A percentile compares a stretch with the other conserved stretches of the same genome.
These are phyloP conservation scores for Glossophaga mutica DNA, from an alignment of 2,797 vertebrate genomes.

Conservation along the genomic window DNA sequence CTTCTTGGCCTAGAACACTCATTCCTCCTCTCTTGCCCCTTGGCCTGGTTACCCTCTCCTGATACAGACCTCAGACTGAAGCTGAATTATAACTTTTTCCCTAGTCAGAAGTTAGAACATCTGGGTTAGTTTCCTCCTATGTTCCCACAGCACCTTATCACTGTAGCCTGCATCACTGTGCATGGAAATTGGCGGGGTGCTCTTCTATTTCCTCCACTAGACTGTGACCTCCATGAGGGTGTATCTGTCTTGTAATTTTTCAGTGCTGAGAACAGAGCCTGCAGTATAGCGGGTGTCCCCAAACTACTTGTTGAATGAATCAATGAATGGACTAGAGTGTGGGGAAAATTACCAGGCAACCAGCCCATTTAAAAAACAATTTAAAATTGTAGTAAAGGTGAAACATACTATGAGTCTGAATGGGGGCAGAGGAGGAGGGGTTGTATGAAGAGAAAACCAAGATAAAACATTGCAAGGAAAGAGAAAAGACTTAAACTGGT, in stretches of 20 bases:
- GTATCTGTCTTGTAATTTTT: not conserved
- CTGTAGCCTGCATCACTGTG: not conserved
- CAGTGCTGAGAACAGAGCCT: not conserved
- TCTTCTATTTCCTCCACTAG: not conserved
- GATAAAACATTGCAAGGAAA: not conserved
- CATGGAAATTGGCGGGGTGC: not conserved
- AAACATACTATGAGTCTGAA: not conserved
- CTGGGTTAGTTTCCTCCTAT: not conserved
- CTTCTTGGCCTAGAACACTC: not conserved
- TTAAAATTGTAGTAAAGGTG: not conserved
- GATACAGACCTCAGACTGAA: not conserved
- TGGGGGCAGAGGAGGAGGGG: not conserved
- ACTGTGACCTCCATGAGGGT: not conserved
- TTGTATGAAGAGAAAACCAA: not conserved
- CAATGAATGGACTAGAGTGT: not conserved
- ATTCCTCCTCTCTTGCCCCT: not conserved
- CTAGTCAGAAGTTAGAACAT: not conserved
- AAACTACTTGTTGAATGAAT: not conserved
- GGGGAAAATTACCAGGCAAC: not conserved
- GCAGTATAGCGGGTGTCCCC: not conserved
- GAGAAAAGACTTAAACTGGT: not conserved
- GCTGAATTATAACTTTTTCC: not conserved
- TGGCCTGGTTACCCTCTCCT: not conserved
- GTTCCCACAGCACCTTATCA: not conserved
- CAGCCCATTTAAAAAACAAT: not conserved